phyloP scores from a whole-genome alignment of 2,797 vertebrate species.

The Pantherophis vulpinus region DNA sequence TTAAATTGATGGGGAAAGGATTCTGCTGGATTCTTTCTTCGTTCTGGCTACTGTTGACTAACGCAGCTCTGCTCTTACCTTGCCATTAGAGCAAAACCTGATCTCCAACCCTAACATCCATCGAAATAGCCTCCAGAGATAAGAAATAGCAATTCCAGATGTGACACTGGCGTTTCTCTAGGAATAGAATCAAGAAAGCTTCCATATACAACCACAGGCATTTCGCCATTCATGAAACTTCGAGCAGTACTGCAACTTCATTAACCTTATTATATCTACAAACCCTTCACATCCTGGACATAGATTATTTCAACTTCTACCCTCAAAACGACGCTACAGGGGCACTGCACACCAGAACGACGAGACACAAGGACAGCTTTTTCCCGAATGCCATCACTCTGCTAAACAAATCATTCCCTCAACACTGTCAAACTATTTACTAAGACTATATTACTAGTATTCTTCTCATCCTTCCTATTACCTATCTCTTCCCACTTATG shows the following conservation, averaged over 20 bases:
- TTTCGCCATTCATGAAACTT: neutral
- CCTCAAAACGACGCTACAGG: no score
- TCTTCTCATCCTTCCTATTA: no score
- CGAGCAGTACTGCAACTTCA: neutral
- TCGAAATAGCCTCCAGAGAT: neutral
- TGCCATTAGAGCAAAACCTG: neutral
- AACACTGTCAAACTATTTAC: no score
- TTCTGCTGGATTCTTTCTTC: neutral
- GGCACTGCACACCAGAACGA: no score
- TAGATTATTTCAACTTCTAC: no score
- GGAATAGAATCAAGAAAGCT: neutral
- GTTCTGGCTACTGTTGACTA: neutral
- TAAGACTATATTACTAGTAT: no score
- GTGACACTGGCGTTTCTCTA: neutral
- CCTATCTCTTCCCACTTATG: no score
- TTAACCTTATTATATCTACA: neutral
- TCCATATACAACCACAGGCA: neutral
- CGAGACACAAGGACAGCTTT: no score
- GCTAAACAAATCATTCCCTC: no score
- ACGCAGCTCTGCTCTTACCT: neutral
- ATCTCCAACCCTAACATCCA: neutral
- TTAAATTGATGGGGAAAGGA: neutral
- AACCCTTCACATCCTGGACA: no score
- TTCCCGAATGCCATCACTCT: no score
- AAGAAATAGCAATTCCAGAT: neutral